Evolutionary conservation across 2,888 invertebrate species (phyloP).

Genomic region (Heteropelma amictum): DNA sequence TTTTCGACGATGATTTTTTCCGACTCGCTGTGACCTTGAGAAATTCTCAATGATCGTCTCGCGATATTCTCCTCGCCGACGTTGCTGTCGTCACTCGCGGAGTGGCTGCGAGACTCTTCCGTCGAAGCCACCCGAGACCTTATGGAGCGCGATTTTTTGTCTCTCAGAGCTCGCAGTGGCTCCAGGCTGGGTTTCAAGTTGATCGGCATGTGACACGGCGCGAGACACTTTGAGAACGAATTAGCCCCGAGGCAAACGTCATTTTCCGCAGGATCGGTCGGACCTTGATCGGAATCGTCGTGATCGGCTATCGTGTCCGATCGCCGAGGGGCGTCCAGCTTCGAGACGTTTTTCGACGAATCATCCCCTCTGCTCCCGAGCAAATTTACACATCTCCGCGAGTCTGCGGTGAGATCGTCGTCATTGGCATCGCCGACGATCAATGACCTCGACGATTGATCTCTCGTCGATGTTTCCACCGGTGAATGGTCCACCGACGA

Average conservation of each 20-base stretch:
- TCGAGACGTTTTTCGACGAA: background rate
- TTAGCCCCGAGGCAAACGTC: conserved; percentile 56
- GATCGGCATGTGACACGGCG: conserved; percentile 72
- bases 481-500: background rate
- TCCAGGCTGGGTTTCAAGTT: conserved; percentile 69
- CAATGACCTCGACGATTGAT: no score
- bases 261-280: conserved; percentile 64
- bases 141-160: conserved; percentile 58
- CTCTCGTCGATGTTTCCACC: background rate
- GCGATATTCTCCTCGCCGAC: conserved; percentile 42
- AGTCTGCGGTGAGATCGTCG: background rate
- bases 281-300: conserved; percentile 62
- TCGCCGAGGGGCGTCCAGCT: conserved; percentile 21
- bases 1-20: background rate
- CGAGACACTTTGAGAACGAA: conserved; percentile 64
- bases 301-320: conserved; percentile 59
- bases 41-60: conserved; percentile 19
- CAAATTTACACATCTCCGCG: background rate
- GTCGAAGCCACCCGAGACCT: conserved; percentile 58
- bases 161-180: conserved; percentile 68
- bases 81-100: conserved; percentile 48
- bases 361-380: background rate
- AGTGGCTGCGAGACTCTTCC: conserved; percentile 51
- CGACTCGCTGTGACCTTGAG: no score
- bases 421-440: no score